phyloP scores from a whole-genome alignment of 2,113 vertebrate species.

The Siphamia tubifer region DNA sequence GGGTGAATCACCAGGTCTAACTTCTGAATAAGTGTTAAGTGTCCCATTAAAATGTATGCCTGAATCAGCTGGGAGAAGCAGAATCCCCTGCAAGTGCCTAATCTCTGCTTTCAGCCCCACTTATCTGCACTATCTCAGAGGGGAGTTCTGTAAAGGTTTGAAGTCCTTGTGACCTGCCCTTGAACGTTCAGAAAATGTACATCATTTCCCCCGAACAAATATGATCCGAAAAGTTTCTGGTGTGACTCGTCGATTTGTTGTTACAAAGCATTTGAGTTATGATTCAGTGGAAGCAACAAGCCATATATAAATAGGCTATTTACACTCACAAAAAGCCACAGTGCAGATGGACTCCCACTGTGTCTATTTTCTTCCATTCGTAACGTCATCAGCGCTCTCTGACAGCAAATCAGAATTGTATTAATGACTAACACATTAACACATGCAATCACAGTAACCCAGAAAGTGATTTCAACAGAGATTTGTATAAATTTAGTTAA shows the following conservation, averaged over 20 bases:
- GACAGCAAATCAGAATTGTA: not conserved
- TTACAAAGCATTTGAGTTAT: not conserved
- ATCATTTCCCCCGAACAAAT: slow-evolving; percentile 14
- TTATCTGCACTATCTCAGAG: slow-evolving; percentile 53
- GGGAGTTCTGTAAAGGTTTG: slow-evolving; percentile 49
- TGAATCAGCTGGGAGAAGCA: slow-evolving; percentile 66
- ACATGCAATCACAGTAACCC: too few relatives aligned
- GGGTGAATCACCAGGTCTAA: slow-evolving; percentile 31
- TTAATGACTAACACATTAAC: not conserved
- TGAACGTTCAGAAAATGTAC: slow-evolving; percentile 9
- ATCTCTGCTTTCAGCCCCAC: slow-evolving; percentile 54
- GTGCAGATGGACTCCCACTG: not conserved
- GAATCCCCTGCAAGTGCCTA: slow-evolving; percentile 44
- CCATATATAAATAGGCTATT: not conserved
- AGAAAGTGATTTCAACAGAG: too few relatives aligned
- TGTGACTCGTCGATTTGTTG: not conserved
- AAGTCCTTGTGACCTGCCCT: slow-evolving; percentile 44
- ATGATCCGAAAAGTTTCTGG: slow-evolving; percentile 42
- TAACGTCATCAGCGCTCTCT: not conserved
- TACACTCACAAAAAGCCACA: not conserved
- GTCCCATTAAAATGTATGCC: slow-evolving; percentile 74
- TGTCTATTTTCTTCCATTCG: not conserved
- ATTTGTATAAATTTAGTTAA: too few relatives aligned
- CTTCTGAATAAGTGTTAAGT: slow-evolving; percentile 62
- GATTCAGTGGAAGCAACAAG: not conserved